Evolutionary conservation across 1,140 invertebrate species (phyloP), one percentile per base, ranked within the genome.

Genomic region (Papilio helenus): DNA sequence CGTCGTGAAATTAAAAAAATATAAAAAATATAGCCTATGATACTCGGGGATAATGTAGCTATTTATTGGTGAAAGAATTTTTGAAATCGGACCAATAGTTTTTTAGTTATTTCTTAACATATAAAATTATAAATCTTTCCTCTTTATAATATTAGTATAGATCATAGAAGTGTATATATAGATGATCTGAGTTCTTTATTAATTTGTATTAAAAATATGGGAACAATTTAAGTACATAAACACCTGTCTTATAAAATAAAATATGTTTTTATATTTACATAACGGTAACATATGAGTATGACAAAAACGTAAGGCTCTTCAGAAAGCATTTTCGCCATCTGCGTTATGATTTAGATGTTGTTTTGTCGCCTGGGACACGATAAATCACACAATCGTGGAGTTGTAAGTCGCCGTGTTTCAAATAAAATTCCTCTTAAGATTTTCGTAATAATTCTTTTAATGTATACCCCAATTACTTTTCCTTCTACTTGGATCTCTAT

Each of bases 271-370:
- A 42, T 42, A 42, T 73, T 73, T 73, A 42, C 72, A 44, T 44
- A 23, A 44, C 20, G 49, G 14, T 44, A 42, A 42, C 34, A 46
- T 20, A 73, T 18, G 20, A 10, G n/a, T 73, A n/a, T 46, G 34
- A 73, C 72, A 73, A 46, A 73, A 49, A 23, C 39, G 72, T n/a
- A 74, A 74, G 44, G 39, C 72, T 49, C 42, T 44, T 46, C 14
- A 85, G 79, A 80, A 81, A 83, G 80, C 84, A 82, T 88, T 90
- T 84, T 79, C 82, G 80, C 85, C 90, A 91, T 90, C 88, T 91
- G 90, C 83, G 88, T 82, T 88, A 85, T 91, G 89, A 91, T 91
- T 91, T 91, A 91, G 90, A 84, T 82, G 81, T 81, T 88, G 88
- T 89, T 88, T 88, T 86, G 87, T 85, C 76, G 76, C 80, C 72